Evolutionary conservation across 2,113 vertebrate species (phyloP).

Genomic region (Paramormyrops kingsleyae): DNA sequence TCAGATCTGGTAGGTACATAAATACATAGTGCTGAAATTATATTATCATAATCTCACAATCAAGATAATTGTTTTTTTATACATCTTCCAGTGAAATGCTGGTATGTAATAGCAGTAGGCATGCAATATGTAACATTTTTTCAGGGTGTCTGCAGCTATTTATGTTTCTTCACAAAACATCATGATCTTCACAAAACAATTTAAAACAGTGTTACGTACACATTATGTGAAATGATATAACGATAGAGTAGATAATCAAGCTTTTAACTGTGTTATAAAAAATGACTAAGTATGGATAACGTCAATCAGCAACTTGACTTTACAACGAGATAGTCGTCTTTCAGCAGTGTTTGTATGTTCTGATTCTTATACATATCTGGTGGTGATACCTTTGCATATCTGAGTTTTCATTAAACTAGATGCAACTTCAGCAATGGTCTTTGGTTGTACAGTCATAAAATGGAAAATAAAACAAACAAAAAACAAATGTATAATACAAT

Average conservation of each 20-base stretch:
- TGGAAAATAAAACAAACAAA: background rate
- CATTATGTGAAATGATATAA: background rate
- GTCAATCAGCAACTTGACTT: background rate
- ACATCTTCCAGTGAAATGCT: background rate
- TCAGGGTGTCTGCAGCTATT: background rate
- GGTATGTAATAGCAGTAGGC: background rate
- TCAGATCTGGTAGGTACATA: background rate
- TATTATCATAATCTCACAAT: background rate
- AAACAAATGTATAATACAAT: background rate
- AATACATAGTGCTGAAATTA: background rate
- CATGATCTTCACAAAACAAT: background rate
- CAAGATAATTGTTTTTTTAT: background rate
- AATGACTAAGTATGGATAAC: background rate
- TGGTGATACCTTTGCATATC: background rate
- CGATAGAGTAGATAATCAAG: background rate
- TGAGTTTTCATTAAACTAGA: background rate
- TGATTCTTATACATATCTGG: background rate
- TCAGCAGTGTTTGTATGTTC: background rate
- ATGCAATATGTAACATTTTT: background rate
- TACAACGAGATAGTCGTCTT: background rate
- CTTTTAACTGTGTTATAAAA: background rate
- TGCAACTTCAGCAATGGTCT: background rate
- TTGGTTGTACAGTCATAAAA: background rate
- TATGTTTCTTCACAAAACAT: background rate
- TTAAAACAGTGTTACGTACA: background rate